Percentiles rank a stretch among this genome's conserved stretches.
phyloP scores from a whole-genome alignment of 2,888 invertebrate species.

The Drosophila antonietae region DNA sequence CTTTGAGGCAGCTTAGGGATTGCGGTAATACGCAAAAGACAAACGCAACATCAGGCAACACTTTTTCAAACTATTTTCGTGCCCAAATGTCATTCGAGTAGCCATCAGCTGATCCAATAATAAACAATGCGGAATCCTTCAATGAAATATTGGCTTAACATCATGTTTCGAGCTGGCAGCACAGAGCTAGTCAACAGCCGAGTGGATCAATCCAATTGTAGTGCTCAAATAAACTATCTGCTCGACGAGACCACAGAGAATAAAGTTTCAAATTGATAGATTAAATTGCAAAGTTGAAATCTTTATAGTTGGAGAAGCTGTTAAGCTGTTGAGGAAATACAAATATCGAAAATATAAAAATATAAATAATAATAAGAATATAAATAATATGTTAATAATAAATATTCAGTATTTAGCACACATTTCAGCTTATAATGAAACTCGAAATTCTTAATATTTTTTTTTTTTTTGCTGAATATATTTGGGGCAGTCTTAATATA shows the following conservation, averaged over 20 bases:
- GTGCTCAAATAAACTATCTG: not conserved
- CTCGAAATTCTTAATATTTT: too few species aligned
- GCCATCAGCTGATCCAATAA: constrained; percentile 13
- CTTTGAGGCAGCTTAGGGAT: constrained; percentile 48
- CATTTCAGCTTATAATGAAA: too few species aligned
- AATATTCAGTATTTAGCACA: too few species aligned
- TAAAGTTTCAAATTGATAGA: not conserved
- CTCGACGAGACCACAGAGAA: not conserved
- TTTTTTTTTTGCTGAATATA: too few species aligned
- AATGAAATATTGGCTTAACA: not conserved
- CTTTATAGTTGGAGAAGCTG: not conserved
- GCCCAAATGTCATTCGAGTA: constrained; percentile 7
- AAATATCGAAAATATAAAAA: not conserved
- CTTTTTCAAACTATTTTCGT: constrained; percentile 7
- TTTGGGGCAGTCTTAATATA: too few species aligned
- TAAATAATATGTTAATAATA: too few species aligned
- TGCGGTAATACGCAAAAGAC: constrained; percentile 6
- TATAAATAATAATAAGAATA: too few species aligned
- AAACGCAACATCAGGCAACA: constrained; percentile 10
- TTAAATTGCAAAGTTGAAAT: not conserved
- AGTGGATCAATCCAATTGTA: not conserved
- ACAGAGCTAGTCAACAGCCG: not conserved
- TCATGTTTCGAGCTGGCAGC: not conserved
- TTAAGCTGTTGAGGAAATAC: not conserved
- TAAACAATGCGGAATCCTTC: not conserved